Conservation (phyloP, 2,888 invertebrate species). For the Azorinus chamasolen region DNA sequence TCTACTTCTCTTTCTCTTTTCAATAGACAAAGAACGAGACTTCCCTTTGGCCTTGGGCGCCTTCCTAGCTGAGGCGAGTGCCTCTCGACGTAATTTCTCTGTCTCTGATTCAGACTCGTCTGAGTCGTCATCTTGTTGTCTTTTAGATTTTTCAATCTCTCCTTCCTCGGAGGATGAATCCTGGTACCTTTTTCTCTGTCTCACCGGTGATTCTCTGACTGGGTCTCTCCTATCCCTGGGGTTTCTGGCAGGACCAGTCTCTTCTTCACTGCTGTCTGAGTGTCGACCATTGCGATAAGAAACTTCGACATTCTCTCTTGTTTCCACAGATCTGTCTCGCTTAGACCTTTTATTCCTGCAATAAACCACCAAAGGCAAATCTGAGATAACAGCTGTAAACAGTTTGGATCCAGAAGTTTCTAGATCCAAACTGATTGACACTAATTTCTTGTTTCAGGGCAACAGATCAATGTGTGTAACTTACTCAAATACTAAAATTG, state of each 20-base stretch:
- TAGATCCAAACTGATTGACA: too few relatives aligned
- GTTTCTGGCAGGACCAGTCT: constrained; percentile 39
- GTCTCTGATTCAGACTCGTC: constrained; percentile 59
- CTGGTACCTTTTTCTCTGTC: too few relatives aligned
- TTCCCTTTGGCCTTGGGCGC: constrained; percentile 12
- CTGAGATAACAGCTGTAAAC: too few relatives aligned
- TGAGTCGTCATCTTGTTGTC: constrained; percentile 18
- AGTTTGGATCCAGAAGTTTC: too few relatives aligned
- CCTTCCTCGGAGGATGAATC: constrained; percentile 33
- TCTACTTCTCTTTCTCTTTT: constrained; percentile 2
- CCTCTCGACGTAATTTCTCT: constrained; percentile 51
- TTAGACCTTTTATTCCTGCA: background rate
- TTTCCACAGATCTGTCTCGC: too few relatives aligned
- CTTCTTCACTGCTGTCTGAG: constrained; percentile 30
- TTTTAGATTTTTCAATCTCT: constrained; percentile 40
- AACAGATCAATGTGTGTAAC: too few relatives aligned
- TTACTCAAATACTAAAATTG: too few relatives aligned
- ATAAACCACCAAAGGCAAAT: too few relatives aligned
- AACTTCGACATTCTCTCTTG: constrained; percentile 14
- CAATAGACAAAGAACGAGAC: too few relatives aligned
- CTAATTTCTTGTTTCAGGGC: background rate
- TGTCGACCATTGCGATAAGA: constrained; percentile 82
- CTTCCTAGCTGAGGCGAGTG: constrained; percentile 36
- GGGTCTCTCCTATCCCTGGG: background rate
- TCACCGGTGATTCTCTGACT: too few relatives aligned